Base-by-base conservation (phyloP, 2,797 vertebrate species). In the Lithobates sylvaticus region DNA sequence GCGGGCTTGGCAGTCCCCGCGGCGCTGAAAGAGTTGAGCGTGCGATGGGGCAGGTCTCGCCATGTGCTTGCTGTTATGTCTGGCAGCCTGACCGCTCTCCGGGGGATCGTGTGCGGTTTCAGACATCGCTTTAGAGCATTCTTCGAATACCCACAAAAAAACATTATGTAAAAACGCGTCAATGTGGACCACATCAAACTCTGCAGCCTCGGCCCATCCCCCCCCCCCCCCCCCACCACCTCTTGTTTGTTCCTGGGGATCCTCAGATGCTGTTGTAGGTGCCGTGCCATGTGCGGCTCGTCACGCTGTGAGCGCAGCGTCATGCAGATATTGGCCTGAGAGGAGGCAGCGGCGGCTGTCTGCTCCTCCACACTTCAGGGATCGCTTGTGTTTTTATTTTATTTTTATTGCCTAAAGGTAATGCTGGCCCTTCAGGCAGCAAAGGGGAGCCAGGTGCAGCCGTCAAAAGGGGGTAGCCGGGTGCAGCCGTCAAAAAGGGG, bases 71-170 rank as follows among this genome's bases (percentile, higher is more conserved):
- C 90, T 93, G 93, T 93, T 94, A 88, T 90, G 91, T 91, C 94
- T 93, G 94, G 92, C 90, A 5, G 89, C 91, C 39, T 15, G 12
- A 84, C 88, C 89, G 88, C 72, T 92, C 72, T 92, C 91, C 76
- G 81, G 89, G 84, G 93, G 92, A 75, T 93, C 92, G 18, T 64
- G 88, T 93, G 93, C 91, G 94, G 94, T 93, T 93, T 93, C 90
- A 93, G 90, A 93, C 93, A 91, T 89, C 93, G 89, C 93, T 95
- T 95, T 94, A 94, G 93, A 93, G 94, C 93, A 91, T 95, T 94
- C 93, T 93, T 94, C 93, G 94, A 94, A 94, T 93, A 90, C 93
- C 94, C 93, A 93, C 93, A n/a, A 94, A 93, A 94, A 94, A 92
- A 93, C 92, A 94, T 95, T 94, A 93, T 93, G 93, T 93, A 93